A percentile compares a stretch with the other conserved stretches of the same genome.
Evolutionary conservation across 2,888 invertebrate species (phyloP).

Genomic region (Portevinia maculata): DNA sequence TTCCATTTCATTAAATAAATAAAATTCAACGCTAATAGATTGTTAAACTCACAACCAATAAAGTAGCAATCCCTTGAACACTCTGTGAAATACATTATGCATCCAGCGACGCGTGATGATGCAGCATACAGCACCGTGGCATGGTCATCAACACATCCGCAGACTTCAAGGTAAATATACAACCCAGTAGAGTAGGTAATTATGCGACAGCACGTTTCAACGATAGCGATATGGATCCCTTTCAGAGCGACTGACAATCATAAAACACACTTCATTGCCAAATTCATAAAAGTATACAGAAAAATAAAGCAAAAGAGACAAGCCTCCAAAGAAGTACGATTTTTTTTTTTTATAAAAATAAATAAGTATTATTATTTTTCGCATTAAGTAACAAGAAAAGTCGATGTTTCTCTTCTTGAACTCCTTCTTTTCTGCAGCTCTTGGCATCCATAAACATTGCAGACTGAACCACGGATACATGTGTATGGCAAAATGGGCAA

Average conservation of each 20-base stretch:
- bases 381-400: constrained; percentile 49
- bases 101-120: constrained; percentile 36
- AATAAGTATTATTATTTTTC: constrained; percentile 20
- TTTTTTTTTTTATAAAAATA: constrained; percentile 13
- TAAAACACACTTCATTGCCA: constrained; percentile 47
- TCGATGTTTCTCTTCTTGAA: constrained; percentile 7
- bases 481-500: constrained; percentile 41
- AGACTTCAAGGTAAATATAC: constrained; percentile 26
- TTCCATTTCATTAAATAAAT: constrained; percentile 36
- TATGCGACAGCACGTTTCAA: constrained; percentile 40
- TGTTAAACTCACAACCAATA: constrained; percentile 56
- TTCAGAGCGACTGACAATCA: constrained; percentile 32
- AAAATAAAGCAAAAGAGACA: constrained; percentile 10
- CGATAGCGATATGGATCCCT: not conserved
- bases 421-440: not conserved
- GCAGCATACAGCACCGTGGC: constrained; percentile 9
- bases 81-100: constrained; percentile 25
- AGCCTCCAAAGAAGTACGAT: too few relatives aligned
- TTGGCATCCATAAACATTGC: constrained; percentile 30
- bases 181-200: constrained; percentile 10
- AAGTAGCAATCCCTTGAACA: constrained; percentile 6
- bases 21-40: not conserved
- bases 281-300: constrained; percentile 32
- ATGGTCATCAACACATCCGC: constrained; percentile 20
- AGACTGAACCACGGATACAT: constrained; percentile 8